Evolutionary conservation across 1,140 invertebrate genomes (phyloP).

Genomic region (Danaus plexippus): DNA sequence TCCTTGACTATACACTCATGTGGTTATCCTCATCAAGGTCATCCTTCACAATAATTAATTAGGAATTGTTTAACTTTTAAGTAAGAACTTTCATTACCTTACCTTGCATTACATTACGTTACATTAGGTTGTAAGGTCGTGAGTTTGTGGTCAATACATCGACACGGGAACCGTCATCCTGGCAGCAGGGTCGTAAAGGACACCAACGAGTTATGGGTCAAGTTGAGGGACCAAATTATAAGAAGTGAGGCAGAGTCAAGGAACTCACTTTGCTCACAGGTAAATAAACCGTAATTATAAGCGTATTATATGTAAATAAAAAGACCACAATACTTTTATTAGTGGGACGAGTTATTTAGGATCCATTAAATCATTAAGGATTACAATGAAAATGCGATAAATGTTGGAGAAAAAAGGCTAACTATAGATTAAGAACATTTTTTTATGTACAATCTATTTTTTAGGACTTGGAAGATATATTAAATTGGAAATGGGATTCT

Average conservation of each 20-base stretch:
- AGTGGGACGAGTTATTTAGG: too few species aligned
- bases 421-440: background rate
- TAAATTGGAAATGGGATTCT: constrained; percentile 42
- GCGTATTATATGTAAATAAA: too few species aligned
- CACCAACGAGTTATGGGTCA: constrained; percentile 32
- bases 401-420: too few species aligned
- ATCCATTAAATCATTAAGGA: too few species aligned
- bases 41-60: too few species aligned
- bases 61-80: too few species aligned
- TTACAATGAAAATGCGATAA: too few species aligned
- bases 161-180: constrained; percentile 56
- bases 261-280: constrained; percentile 46
- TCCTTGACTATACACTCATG: too few species aligned
- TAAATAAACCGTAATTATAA: constrained; percentile 8
- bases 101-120: background rate
- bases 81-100: constrained; percentile 25
- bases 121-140: constrained; percentile 43
- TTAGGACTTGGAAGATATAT: constrained; percentile 48
- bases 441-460: constrained; percentile 3
- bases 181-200: constrained; percentile 28
- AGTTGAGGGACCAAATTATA: constrained; percentile 38
- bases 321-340: too few species aligned
- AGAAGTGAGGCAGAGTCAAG: constrained; percentile 29
- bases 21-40: too few species aligned
- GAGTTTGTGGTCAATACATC: constrained; percentile 46